These are phyloP conservation scores for Eueides isabella DNA, from an alignment of 1,140 invertebrate species.

Conservation along the genomic window DNA sequence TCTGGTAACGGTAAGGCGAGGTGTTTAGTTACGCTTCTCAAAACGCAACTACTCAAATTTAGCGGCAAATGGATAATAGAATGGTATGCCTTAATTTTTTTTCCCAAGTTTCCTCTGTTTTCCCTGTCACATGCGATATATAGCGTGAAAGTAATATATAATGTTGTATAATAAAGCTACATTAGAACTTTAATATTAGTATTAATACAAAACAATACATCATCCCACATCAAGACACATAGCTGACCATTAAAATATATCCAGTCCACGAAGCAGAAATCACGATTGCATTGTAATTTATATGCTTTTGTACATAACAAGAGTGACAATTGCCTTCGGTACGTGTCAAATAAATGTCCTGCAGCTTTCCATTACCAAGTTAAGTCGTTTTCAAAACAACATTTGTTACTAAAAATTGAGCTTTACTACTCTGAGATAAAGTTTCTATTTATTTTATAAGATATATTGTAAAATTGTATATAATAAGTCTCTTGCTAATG, in stretches of 20 bases:
- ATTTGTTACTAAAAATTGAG: constrained; percentile 33
- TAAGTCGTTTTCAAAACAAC: not conserved
- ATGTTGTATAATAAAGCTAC: not conserved
- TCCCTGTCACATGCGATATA: no score
- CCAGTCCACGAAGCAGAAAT: constrained; percentile 56
- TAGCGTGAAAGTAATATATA: no score
- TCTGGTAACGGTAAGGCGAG: no score
- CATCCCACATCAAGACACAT: not conserved
- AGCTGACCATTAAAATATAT: constrained; percentile 57
- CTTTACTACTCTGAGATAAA: constrained; percentile 35
- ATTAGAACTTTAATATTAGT: not conserved
- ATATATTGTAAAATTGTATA: not conserved
- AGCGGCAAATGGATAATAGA: no score
- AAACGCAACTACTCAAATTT: no score
- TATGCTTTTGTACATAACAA: constrained; percentile 50
- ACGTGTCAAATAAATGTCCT: constrained; percentile 69
- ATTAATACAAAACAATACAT: not conserved
- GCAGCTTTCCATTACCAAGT: constrained; percentile 50
- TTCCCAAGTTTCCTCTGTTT: no score
- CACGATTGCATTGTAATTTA: constrained; percentile 60
- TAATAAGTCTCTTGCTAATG: not conserved
- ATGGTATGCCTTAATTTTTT: no score
- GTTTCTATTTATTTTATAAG: not conserved
- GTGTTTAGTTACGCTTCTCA: no score
- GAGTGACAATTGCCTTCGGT: constrained; percentile 65